These are phyloP conservation scores for Spodoptera frugiperda DNA, from an alignment of 1,140 invertebrate species.

Conservation along the genomic window DNA sequence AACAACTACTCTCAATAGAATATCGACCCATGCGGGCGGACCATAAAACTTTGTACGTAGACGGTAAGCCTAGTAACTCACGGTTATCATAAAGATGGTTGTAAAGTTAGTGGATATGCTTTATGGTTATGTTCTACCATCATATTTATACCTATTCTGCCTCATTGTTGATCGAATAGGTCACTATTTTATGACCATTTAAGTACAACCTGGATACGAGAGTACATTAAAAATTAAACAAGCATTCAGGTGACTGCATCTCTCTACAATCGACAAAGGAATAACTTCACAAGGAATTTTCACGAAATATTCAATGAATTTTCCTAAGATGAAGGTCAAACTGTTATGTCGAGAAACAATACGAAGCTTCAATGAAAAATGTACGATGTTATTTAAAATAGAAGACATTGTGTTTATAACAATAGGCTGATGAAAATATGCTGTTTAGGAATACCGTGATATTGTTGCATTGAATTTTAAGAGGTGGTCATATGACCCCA, in stretches of 20 bases:
- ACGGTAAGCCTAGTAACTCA: neutral
- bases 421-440: neutral
- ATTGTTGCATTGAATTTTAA: neutral
- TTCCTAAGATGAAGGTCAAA: constrained; percentile 4
- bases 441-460: neutral
- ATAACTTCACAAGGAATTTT: neutral
- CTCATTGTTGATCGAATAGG: too few species aligned
- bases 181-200: too few species aligned
- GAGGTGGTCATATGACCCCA: neutral
- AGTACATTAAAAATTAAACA: neutral
- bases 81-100: neutral
- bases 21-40: constrained; percentile 1
- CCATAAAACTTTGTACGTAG: neutral
- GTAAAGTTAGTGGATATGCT: too few species aligned
- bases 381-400: constrained; percentile 2
- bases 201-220: neutral
- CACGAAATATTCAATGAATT: neutral
- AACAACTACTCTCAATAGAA: constrained; percentile 6
- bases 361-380: constrained; percentile 4
- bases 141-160: too few species aligned
- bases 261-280: constrained; percentile 4
- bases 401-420: neutral
- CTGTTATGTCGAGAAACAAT: constrained; percentile 8
- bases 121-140: too few species aligned
- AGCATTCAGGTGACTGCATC: constrained; percentile 9